phyloP scores from a whole-genome alignment of 2,797 vertebrate genomes.

The Agapornis canus region DNA sequence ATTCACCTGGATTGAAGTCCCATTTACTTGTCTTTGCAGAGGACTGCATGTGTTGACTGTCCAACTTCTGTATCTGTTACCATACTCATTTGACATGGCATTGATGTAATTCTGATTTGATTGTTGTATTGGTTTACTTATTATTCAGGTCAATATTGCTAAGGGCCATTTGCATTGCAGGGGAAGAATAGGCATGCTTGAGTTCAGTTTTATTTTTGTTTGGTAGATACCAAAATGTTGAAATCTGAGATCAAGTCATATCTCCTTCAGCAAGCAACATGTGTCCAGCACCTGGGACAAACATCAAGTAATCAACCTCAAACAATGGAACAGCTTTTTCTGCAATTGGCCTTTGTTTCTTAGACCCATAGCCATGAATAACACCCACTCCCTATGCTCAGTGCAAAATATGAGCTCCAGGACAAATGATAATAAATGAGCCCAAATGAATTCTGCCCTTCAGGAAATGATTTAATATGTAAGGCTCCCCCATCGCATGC shows the following conservation, averaged over 20 bases:
- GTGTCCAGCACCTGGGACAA: constrained; percentile 48
- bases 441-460: constrained; percentile 11
- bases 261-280: constrained; percentile 30
- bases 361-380: constrained; percentile 26
- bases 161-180: background rate
- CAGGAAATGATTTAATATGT: constrained; percentile 39
- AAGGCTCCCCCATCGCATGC: background rate
- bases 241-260: background rate
- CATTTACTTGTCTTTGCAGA: background rate
- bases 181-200: background rate
- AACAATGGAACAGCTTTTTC: constrained; percentile 6
- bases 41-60: background rate
- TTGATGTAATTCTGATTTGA: background rate
- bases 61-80: background rate
- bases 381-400: background rate
- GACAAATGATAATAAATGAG: constrained; percentile 39
- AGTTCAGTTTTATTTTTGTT: constrained; percentile 35
- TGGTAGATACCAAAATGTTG: background rate
- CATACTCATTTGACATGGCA: background rate
- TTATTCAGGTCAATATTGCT: background rate
- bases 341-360: constrained; percentile 10
- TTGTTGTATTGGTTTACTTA: background rate
- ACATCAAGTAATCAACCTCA: background rate
- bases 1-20: background rate
- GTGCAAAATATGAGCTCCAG: background rate